Evolutionary conservation across 2,113 vertebrate genomes (phyloP), one percentile per base, ranked within the genome.

Genomic region (Rafetus swinhoei): DNA sequence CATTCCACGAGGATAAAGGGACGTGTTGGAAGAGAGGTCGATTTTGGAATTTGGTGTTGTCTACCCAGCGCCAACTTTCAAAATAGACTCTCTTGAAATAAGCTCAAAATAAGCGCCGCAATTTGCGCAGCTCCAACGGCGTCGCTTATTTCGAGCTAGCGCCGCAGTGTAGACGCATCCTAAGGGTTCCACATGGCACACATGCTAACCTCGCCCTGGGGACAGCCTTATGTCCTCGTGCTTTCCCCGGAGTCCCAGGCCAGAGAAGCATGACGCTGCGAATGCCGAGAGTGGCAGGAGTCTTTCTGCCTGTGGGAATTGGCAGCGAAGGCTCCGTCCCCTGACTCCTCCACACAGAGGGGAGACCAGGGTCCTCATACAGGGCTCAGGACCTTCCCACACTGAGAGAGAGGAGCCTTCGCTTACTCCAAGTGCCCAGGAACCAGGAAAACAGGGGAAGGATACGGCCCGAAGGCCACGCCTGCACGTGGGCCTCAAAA

Each of bases 391-490:
- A 3, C n/a, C 22, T 39, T 2, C 39, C 54, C 25, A 77, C 53
- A 52, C 55, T 5, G 84, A 72, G 32, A 35, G 65, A 69, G 65
- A 72, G n/a, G n/a, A n/a, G 18, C n/a, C 19, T 72, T 35, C 5
- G 2, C 32, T 72, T 21, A 72, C 18, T 35, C 32, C 65, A 72
- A 19, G 18, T 19, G 9, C 65, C 65, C 65, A n/a, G 65, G 2
- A 18, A 69, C 59, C 60, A 25, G 59, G 25, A 27, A 27, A 13
- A 25, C 59, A 50, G 11, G 52, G 39, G 29, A 56, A 56, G 29
- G 0, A 0, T n/a, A 15, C 60, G 54, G 0, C 5, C 50, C 74
- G 39, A 21, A 57, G 59, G 29, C 25, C 22, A 50, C 55, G 3
- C 39, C 6, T 29, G 22, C 50, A 92, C 56, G 29, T 69, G 57